Base-by-base conservation (phyloP, 2,888 invertebrate genomes). In the Oconnorella tubifera region DNA sequence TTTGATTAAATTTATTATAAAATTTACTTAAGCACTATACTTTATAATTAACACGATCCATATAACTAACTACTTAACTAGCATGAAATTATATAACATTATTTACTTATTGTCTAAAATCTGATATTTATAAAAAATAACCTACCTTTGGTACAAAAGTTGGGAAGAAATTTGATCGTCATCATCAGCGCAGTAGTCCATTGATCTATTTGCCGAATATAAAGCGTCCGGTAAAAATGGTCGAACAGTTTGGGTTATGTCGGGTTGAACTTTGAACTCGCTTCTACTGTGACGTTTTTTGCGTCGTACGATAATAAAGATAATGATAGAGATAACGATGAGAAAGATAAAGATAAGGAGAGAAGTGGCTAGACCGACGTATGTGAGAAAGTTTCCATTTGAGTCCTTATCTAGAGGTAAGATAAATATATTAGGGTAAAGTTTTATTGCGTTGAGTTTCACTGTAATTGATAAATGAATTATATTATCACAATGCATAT, bases 311-410 rank as follows among this genome's bases (percentile, higher is more conserved):
- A 65, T 25, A n/a, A 68, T n/a, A 40, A 68, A 31, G 25, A 68
- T 48, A 49, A 59, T 50, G 56, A 67, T 33, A 32, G 62, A 53
- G 56, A 61, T 32, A 28, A 62, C 25, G 33, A 67, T 25, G 48
- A 61, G 40, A 31, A 58, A 19, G 50, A 61, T 29, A 31, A 68
- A 62, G 32, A 68, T 32, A 23, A 65, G 53, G 23, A 62, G 40
- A 14, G 64, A 62, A n/a, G 64, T 19, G 2, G 60, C 49, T n/a
- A 68, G 48, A 2, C 64, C 66, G 4, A 68, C 62, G 51, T 67
- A 68, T 3, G 25, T 19, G 23, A 51, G 14, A 23, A 51, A 19
- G 25, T 6, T 51, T 6, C 23, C 25, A 6, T 6, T 27, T 23
- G 23, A 6, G 53, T 19, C 23, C 6, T 6, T 27, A 19, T 6